Conservation (phyloP, 2,797 vertebrate species). For the Poecile montanus region DNA sequence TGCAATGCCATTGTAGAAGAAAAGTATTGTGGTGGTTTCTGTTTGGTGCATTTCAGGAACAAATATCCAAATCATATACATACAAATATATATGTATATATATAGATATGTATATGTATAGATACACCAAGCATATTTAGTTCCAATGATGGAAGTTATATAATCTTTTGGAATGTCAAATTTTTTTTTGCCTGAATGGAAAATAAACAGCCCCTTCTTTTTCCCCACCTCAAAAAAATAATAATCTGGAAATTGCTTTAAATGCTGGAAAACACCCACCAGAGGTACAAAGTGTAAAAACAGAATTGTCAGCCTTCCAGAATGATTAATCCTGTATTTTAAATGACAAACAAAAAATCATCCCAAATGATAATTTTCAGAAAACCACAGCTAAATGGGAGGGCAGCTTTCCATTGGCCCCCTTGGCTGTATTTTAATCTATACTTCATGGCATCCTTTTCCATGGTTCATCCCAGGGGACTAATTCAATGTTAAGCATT, state of each 20-base stretch:
- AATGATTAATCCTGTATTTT: slow-evolving; percentile 1
- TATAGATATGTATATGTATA: too few relatives aligned
- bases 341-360: not conserved
- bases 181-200: not conserved
- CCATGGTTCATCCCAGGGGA: not conserved
- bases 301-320: not conserved
- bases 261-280: not conserved
- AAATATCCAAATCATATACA: not conserved
- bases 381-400: not conserved
- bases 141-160: not conserved
- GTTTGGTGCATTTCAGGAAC: not conserved
- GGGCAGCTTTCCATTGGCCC: not conserved
- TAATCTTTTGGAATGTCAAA: not conserved
- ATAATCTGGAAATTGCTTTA: not conserved
- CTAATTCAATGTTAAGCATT: not conserved
- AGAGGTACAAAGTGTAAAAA: not conserved
- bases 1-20: not conserved
- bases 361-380: not conserved
- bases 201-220: not conserved
- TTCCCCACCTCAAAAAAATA: not conserved
- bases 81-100: not conserved
- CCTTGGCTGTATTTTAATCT: not conserved
- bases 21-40: not conserved
- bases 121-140: not conserved
- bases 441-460: not conserved